Conservation (phyloP, 1,140 invertebrate species). For the Nephotettix cincticeps region DNA sequence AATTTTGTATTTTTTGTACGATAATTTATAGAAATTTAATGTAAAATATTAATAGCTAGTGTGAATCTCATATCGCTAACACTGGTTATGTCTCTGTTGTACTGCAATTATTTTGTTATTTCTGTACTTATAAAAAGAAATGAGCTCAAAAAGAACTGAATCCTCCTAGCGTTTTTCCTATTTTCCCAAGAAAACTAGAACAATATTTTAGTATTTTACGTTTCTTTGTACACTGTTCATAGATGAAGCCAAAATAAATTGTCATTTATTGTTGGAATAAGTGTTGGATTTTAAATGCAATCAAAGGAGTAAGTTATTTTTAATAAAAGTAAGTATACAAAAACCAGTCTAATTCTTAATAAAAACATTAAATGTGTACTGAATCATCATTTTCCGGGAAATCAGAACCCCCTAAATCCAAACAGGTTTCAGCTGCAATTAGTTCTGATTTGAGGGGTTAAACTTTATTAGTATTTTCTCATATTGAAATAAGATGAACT, state of each 20-base stretch:
- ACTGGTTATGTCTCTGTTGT: conserved; percentile 9
- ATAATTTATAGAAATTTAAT: conserved; percentile 14
- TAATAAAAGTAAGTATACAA: too few relatives aligned
- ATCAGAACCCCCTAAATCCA: too few relatives aligned
- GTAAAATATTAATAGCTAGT: conserved; percentile 11
- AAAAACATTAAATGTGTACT: too few relatives aligned
- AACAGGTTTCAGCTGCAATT: not conserved
- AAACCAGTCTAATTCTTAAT: too few relatives aligned
- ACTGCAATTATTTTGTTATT: conserved; percentile 13
- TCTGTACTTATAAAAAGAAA: conserved; percentile 5
- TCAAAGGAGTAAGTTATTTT: too few relatives aligned
- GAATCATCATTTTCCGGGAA: not conserved
- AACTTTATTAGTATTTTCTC: not conserved
- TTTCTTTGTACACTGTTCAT: too few relatives aligned
- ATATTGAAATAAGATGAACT: too few relatives aligned
- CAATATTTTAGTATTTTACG: too few relatives aligned
- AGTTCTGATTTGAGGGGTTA: not conserved
- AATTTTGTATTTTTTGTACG: conserved; percentile 26
- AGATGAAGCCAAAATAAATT: too few relatives aligned
- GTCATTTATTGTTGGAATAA: too few relatives aligned
- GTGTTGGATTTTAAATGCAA: too few relatives aligned
- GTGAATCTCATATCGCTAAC: conserved; percentile 20
- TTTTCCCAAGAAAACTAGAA: too few relatives aligned
- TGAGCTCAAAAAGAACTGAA: not conserved
- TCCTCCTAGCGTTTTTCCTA: not conserved